phyloP scores from a whole-genome alignment of 2,888 invertebrate species.

The Brachyopa scutellaris region DNA sequence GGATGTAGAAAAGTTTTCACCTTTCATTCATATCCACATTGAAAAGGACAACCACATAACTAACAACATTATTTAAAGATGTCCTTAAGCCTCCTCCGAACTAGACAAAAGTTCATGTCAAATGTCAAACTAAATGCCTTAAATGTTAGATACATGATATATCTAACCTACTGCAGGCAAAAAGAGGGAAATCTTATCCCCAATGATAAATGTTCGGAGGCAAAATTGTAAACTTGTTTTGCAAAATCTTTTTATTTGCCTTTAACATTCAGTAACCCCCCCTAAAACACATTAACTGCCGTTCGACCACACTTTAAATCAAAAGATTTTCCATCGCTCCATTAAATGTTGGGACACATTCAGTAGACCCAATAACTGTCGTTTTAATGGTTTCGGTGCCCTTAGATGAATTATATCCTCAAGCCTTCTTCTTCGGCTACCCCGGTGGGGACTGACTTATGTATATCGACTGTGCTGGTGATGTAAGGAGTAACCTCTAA shows the following conservation, averaged over 20 bases:
- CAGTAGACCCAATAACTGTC: conserved; percentile 68
- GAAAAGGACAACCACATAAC: too few relatives aligned
- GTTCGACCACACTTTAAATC: conserved; percentile 69
- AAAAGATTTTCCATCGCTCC: conserved; percentile 67
- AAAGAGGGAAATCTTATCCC: conserved; percentile 32
- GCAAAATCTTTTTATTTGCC: conserved; percentile 22
- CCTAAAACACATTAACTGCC: conserved; percentile 43
- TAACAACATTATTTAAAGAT: too few relatives aligned
- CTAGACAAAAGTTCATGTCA: too few relatives aligned
- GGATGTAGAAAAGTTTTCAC: too few relatives aligned
- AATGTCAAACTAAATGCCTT: background rate
- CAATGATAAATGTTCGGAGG: conserved; percentile 55
- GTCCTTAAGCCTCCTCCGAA: too few relatives aligned
- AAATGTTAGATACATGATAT: background rate
- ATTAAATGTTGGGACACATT: conserved; percentile 69
- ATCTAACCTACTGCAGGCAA: background rate
- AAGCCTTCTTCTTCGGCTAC: conserved; percentile 20
- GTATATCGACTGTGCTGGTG: background rate
- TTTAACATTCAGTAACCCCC: too few relatives aligned
- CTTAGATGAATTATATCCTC: conserved; percentile 63
- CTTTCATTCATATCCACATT: too few relatives aligned
- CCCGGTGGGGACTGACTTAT: conserved; percentile 8
- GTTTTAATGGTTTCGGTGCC: conserved; percentile 64
- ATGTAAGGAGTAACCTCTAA: conserved; percentile 1
- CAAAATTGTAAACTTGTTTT: conserved; percentile 32